A percentile compares a stretch with the other conserved stretches of the same genome.
These are phyloP conservation scores for Trichogramma pretiosum DNA, from an alignment of 1,140 invertebrate genomes.

Conservation along the genomic window DNA sequence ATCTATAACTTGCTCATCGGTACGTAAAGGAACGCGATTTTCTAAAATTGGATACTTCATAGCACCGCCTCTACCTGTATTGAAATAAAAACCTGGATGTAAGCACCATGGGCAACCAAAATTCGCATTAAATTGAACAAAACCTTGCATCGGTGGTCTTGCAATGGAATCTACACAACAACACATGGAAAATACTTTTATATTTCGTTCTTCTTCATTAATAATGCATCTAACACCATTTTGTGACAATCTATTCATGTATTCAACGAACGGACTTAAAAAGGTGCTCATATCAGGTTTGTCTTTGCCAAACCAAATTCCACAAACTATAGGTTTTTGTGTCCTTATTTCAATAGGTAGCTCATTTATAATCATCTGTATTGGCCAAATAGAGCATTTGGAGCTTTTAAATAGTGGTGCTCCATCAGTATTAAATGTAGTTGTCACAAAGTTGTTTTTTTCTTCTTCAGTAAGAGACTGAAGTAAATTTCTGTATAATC, in stretches of 20 bases:
- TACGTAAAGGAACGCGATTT: background rate
- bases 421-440: constrained; percentile 2
- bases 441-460: background rate
- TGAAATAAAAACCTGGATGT: background rate
- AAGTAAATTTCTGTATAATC: background rate
- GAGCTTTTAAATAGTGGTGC: constrained; percentile 10
- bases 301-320: too few species aligned
- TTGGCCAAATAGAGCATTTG: constrained; percentile 9
- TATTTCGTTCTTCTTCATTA: too few species aligned
- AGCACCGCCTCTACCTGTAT: background rate
- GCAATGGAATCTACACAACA: too few species aligned
- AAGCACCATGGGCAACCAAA: too few species aligned
- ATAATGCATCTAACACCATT: too few species aligned
- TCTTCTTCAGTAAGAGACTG: background rate
- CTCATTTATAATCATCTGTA: constrained; percentile 8
- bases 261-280: too few species aligned
- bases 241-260: too few species aligned
- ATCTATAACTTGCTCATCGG: background rate
- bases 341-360: background rate
- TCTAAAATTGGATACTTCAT: background rate
- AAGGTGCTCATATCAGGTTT: too few species aligned
- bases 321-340: too few species aligned
- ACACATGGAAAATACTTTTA: too few species aligned
- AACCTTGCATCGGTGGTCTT: too few species aligned
- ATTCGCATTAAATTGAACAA: too few species aligned